Conservation (phyloP, 2,888 invertebrate species). For the Cordilura impudica region DNA sequence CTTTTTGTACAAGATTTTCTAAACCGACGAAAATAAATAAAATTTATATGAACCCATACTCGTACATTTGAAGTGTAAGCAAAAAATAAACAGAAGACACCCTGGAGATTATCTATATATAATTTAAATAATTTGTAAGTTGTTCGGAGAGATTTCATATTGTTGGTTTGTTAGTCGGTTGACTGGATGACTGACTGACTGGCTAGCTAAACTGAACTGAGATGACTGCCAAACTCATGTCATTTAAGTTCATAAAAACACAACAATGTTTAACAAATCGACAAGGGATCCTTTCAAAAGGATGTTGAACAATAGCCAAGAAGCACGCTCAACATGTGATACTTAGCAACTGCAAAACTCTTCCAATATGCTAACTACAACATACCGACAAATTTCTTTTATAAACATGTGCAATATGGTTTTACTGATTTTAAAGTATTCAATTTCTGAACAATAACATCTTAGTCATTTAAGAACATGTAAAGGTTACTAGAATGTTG, state of each 20-base stretch:
- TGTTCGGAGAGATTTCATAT: slow-evolving; percentile 2
- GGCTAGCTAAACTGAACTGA: neutral
- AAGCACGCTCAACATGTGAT: slow-evolving; percentile 1
- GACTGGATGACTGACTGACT: neutral
- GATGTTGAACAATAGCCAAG: slow-evolving; percentile 19
- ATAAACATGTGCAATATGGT: slow-evolving; percentile 33
- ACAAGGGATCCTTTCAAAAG: slow-evolving; percentile 34
- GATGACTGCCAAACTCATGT: neutral
- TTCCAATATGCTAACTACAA: neutral
- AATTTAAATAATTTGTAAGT: slow-evolving; percentile 33
- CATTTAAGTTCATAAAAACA: neutral
- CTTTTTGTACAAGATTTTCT: no score
- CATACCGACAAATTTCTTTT: no score
- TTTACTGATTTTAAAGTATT: slow-evolving; percentile 15
- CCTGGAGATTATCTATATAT: slow-evolving; percentile 28
- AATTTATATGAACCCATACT: no score
- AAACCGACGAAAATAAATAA: no score
- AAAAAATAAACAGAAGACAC: neutral
- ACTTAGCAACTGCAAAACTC: neutral
- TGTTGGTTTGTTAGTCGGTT: neutral
- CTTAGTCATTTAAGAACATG: neutral
- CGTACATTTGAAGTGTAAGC: no score
- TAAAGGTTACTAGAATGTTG: slow-evolving; percentile 11
- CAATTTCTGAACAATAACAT: slow-evolving; percentile 16
- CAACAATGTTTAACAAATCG: neutral